Percentiles rank a stretch among this genome's conserved stretches.
Evolutionary conservation across 2,888 invertebrate species (phyloP).

Genomic region (Drosophila demipolita): DNA sequence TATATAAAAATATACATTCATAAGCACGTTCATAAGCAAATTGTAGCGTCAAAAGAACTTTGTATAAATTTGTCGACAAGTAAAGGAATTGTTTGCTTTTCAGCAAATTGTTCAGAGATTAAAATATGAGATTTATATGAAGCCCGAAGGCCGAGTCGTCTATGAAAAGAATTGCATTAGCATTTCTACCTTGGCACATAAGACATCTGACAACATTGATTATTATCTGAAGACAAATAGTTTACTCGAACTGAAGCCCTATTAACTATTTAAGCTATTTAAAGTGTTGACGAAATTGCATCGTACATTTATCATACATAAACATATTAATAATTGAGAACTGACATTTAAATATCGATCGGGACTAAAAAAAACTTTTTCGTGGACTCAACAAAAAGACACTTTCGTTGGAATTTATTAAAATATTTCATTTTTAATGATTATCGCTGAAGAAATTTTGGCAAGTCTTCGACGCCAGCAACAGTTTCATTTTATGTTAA

Average conservation of each 20-base stretch:
- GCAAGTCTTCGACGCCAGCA: too few species aligned
- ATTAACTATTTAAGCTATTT: background rate
- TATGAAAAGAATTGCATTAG: background rate
- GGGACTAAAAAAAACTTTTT: background rate
- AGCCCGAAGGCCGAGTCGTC: conserved; percentile 1
- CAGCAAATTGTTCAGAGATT: conserved; percentile 29
- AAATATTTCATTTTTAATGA: background rate
- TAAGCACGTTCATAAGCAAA: conserved; percentile 24
- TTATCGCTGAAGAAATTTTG: background rate
- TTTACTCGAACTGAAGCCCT: background rate
- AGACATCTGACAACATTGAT: conserved; percentile 4
- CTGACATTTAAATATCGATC: background rate
- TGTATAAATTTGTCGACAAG: conserved; percentile 10
- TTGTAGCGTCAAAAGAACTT: conserved; percentile 28
- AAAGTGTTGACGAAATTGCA: background rate
- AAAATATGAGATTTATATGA: conserved; percentile 25
- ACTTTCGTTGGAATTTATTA: background rate
- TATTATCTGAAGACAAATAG: background rate
- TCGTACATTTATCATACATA: background rate
- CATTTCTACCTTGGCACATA: background rate
- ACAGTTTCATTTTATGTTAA: background rate
- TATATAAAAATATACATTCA: too few species aligned
- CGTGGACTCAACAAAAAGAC: background rate
- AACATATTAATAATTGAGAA: background rate
- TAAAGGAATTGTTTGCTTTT: conserved; percentile 20